These are phyloP conservation scores for Thysanoteuthis rhombus DNA, from an alignment of 2,888 invertebrate species.

Conservation along the genomic window DNA sequence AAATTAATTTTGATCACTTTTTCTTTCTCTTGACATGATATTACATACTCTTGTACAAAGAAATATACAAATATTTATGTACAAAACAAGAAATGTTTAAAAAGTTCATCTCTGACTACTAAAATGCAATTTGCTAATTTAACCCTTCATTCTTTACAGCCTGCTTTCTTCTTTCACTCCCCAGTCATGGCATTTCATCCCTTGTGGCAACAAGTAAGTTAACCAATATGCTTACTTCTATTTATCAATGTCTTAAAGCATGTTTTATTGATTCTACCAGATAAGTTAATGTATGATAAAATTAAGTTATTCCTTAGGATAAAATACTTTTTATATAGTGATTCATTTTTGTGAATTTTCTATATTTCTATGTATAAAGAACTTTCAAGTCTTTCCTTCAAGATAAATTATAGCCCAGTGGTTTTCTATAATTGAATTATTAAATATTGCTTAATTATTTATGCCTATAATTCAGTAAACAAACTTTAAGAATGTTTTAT, in stretches of 20 bases:
- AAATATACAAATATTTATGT: neutral
- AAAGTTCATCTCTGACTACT: neutral
- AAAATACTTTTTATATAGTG: neutral
- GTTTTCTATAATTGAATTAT: neutral
- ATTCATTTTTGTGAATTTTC: neutral
- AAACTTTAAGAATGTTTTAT: neutral
- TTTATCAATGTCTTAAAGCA: neutral
- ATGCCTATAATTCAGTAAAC: neutral
- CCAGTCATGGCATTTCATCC: neutral
- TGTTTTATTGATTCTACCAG: neutral
- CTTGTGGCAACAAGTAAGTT: neutral
- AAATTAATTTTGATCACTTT: neutral
- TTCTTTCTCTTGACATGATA: neutral
- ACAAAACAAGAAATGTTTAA: neutral
- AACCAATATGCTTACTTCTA: neutral
- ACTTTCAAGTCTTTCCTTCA: neutral
- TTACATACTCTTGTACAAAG: neutral
- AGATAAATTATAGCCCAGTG: neutral
- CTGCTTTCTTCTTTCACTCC: conserved; percentile 12
- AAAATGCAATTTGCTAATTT: neutral
- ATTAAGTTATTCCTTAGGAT: neutral
- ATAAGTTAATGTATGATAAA: neutral
- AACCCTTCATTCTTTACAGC: neutral
- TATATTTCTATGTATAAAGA: neutral
- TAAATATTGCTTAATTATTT: neutral